phyloP scores from a whole-genome alignment of 2,113 vertebrate genomes.

The Cynopterus brachyotis region DNA sequence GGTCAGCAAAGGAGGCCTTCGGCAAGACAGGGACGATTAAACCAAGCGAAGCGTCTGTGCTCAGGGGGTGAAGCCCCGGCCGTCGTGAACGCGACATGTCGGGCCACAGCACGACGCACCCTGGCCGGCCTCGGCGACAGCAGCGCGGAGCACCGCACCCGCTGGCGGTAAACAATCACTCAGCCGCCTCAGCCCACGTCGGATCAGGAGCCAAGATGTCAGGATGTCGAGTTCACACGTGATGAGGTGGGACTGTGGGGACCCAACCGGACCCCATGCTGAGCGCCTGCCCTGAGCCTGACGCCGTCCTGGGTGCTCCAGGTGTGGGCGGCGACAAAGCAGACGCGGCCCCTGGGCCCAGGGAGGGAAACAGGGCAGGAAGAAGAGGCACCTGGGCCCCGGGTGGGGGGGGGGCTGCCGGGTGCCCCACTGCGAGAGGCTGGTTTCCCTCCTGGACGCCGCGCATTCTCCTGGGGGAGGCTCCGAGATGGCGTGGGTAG shows the following conservation, averaged over 20 bases:
- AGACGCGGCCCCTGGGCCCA: background rate
- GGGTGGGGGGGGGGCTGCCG: background rate
- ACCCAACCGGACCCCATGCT: background rate
- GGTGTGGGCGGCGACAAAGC: background rate
- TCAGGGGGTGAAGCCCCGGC: background rate
- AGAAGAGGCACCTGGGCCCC: background rate
- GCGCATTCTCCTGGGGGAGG: background rate
- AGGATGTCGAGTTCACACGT: background rate
- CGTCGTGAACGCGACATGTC: background rate
- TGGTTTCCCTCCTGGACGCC: background rate
- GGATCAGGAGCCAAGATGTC: background rate
- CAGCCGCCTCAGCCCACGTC: background rate
- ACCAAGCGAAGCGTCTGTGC: background rate
- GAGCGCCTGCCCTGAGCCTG: background rate
- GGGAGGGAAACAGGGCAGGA: background rate
- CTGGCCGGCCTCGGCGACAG: too few species aligned
- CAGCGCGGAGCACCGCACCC: background rate
- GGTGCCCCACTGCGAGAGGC: background rate
- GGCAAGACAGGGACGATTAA: background rate
- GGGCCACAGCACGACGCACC: rapidly evolving
- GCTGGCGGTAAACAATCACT: background rate
- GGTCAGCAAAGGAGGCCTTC: background rate
- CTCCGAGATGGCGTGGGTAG: background rate
- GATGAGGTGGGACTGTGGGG: too few species aligned
- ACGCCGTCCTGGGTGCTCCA: background rate